These are phyloP conservation scores for Protobothrops mucrosquamatus DNA, from an alignment of 2,113 vertebrate species.

Conservation along the genomic window DNA sequence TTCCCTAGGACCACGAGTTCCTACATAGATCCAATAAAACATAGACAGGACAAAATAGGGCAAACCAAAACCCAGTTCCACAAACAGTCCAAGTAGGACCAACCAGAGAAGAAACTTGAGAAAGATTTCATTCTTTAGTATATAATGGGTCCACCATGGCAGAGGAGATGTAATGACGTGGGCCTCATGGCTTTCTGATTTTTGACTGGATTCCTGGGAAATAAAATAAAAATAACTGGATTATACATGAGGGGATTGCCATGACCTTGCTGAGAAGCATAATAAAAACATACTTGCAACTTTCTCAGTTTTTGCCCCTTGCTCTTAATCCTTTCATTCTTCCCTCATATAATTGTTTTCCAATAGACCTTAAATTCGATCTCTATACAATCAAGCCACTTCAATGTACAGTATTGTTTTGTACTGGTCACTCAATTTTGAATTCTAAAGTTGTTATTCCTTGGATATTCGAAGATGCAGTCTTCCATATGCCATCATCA, in stretches of 20 bases:
- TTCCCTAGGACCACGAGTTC: constrained; percentile 25
- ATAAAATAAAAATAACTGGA: background rate
- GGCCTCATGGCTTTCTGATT: background rate
- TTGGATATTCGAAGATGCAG: background rate
- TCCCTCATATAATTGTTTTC: background rate
- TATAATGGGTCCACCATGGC: background rate
- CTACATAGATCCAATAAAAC: constrained; percentile 35
- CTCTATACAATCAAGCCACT: background rate
- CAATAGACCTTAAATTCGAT: background rate
- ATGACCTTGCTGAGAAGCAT: background rate
- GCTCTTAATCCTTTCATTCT: background rate
- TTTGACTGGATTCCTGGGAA: constrained; percentile 35
- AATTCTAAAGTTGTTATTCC: background rate
- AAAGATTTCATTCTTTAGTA: constrained; percentile 70
- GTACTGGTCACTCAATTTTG: background rate
- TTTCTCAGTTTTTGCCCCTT: background rate
- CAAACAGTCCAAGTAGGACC: constrained; percentile 83
- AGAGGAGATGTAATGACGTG: background rate
- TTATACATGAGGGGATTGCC: background rate
- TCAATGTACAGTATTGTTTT: background rate
- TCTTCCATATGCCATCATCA: background rate
- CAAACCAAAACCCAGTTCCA: constrained; percentile 84
- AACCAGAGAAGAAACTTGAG: constrained; percentile 87
- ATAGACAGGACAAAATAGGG: constrained; percentile 82
- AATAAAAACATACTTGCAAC: background rate